A percentile compares a stretch with the other conserved stretches of the same genome.
These are phyloP conservation scores for Darevskia mixta DNA, from an alignment of 2,797 vertebrate genomes.

Conservation along the genomic window DNA sequence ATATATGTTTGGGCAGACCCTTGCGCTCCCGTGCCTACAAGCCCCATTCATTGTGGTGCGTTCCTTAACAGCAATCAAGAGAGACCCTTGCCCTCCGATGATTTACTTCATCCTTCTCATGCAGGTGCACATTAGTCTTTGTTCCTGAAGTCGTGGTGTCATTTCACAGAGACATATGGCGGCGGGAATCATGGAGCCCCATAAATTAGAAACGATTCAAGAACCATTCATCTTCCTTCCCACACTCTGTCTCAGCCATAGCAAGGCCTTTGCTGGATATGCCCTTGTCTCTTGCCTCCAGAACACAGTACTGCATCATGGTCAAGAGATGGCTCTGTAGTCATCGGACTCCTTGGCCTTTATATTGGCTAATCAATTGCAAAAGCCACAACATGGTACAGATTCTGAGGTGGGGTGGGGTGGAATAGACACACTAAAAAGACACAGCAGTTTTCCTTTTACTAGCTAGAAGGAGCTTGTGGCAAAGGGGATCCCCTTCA, in stretches of 20 bases:
- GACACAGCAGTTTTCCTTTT: not conserved
- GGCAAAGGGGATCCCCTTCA: not conserved
- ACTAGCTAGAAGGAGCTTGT: not conserved
- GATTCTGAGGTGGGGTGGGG: not conserved
- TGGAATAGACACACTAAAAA: not conserved
- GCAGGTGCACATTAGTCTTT: conserved; percentile 70
- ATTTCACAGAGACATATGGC: conserved; percentile 65
- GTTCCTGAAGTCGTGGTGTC: conserved; percentile 70
- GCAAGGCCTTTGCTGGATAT: conserved; percentile 8
- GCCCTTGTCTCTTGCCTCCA: conserved; percentile 13
- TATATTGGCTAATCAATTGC: conserved; percentile 38
- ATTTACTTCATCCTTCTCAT: conserved; percentile 76
- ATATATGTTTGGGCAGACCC: not conserved
- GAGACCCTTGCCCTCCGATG: conserved; percentile 62
- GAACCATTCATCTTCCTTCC: conserved; percentile 62
- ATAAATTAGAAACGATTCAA: conserved; percentile 66
- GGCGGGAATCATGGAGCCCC: conserved; percentile 41
- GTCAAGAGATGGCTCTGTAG: conserved; percentile 52
- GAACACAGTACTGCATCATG: conserved; percentile 19
- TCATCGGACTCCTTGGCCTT: not conserved
- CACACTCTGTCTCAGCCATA: not conserved
- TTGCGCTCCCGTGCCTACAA: not conserved
- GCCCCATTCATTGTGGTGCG: conserved; percentile 52
- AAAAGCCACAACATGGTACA: conserved; percentile 25
- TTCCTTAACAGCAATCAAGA: conserved; percentile 56